A percentile compares a stretch with the other conserved stretches of the same genome.
These are phyloP conservation scores for Stigmatopora argus DNA, from an alignment of 2,113 vertebrate species.

Conservation along the genomic window DNA sequence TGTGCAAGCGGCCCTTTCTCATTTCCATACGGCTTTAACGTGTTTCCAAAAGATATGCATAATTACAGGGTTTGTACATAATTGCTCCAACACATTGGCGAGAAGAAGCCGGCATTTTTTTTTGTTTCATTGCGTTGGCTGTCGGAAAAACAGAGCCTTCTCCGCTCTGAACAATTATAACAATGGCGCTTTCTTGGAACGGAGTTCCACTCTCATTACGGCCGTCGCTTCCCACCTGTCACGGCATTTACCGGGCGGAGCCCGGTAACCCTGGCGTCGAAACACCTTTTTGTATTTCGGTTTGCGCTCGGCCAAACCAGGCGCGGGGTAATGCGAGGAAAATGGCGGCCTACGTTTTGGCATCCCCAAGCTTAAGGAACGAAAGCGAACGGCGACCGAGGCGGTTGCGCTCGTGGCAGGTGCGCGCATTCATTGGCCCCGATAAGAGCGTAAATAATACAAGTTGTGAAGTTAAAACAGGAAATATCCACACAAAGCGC, in stretches of 20 bases:
- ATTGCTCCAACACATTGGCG: slow-evolving; percentile 67
- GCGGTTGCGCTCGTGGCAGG: slow-evolving; percentile 33
- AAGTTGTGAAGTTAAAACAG: slow-evolving; percentile 16
- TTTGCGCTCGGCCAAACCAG: slow-evolving; percentile 20
- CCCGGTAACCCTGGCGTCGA: slow-evolving; percentile 61
- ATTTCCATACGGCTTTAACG: slow-evolving; percentile 72
- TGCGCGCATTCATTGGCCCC: slow-evolving; percentile 20
- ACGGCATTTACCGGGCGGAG: slow-evolving; percentile 58
- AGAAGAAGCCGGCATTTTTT: slow-evolving; percentile 64
- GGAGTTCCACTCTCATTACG: slow-evolving; percentile 67
- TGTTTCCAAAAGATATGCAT: slow-evolving; percentile 74
- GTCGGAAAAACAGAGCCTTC: slow-evolving; percentile 52
- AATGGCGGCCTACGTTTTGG: slow-evolving; percentile 31
- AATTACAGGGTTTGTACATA: slow-evolving; percentile 72
- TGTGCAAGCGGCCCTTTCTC: slow-evolving; percentile 58
- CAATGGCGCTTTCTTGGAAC: slow-evolving; percentile 64
- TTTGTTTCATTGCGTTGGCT: slow-evolving; percentile 37
- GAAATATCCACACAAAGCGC: slow-evolving; percentile 22
- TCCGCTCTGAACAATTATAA: slow-evolving; percentile 68
- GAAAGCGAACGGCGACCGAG: slow-evolving; percentile 46
- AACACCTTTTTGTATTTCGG: slow-evolving; percentile 41
- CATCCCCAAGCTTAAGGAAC: slow-evolving; percentile 43
- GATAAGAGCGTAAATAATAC: slow-evolving; percentile 17
- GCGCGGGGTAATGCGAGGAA: slow-evolving; percentile 57
- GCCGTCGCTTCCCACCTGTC: slow-evolving; percentile 48